Conservation (phyloP, 2,888 invertebrate genomes). For the Agrochola lota region DNA sequence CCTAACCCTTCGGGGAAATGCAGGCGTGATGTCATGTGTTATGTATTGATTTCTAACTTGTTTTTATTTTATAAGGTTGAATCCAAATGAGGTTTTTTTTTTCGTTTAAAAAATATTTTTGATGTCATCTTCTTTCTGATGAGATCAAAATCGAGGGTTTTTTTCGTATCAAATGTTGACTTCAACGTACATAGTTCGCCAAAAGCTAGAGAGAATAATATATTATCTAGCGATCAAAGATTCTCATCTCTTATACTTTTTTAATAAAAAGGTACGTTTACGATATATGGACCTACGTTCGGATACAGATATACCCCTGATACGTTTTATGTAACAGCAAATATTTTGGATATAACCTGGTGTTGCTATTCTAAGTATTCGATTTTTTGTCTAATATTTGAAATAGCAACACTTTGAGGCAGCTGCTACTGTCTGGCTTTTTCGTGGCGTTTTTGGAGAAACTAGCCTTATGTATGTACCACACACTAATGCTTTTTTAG, state of each 20-base stretch:
- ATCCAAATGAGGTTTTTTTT: too few relatives aligned
- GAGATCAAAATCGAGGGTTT: not conserved
- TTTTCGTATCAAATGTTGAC: not conserved
- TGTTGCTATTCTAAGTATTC: constrained; percentile 9
- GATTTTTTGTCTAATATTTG: not conserved
- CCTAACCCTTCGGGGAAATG: too few relatives aligned
- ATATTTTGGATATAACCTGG: not conserved
- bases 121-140: not conserved
- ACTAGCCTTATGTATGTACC: too few relatives aligned
- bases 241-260: not conserved
- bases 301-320: not conserved
- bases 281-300: not conserved
- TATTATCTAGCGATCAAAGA: not conserved
- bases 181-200: not conserved
- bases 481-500: too few relatives aligned
- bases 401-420: not conserved
- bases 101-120: not conserved
- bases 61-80: too few relatives aligned
- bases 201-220: not conserved
- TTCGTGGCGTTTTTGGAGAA: not conserved
- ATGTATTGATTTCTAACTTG: too few relatives aligned
- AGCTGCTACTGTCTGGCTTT: not conserved
- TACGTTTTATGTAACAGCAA: constrained; percentile 5
- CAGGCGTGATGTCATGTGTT: too few relatives aligned
- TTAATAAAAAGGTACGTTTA: constrained; percentile 4